Conservation (phyloP, 92 coral and sea anemone genomes). For the Porites evermanni region DNA sequence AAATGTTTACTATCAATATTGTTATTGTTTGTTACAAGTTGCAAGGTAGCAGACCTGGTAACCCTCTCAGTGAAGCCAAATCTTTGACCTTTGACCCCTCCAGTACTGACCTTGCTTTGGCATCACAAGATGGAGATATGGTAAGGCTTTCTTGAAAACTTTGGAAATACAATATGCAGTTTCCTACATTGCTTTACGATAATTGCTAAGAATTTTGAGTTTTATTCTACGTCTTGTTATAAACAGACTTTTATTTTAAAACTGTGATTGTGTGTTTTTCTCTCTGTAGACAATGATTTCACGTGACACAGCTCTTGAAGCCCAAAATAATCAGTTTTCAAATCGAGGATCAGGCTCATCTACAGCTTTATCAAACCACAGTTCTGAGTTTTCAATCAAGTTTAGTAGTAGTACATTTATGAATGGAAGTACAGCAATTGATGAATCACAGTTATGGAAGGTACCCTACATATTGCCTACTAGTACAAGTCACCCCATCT, state of each 20-base stretch:
- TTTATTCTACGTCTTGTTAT: neutral
- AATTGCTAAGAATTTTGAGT: neutral
- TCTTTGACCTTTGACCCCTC: slow-evolving; percentile 62
- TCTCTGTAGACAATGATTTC: slow-evolving; percentile 27
- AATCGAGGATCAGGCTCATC: slow-evolving; percentile 12
- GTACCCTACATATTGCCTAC: slow-evolving; percentile 14
- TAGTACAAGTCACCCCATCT: too few species aligned
- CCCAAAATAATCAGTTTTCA: neutral
- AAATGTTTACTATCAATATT: neutral
- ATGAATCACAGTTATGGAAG: slow-evolving; percentile 87
- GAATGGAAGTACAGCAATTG: slow-evolving; percentile 27
- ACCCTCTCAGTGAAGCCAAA: slow-evolving; percentile 49
- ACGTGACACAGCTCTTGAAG: neutral
- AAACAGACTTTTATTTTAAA: too few species aligned
- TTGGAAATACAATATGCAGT: neutral
- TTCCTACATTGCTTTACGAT: neutral
- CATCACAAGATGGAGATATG: neutral
- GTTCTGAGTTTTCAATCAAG: slow-evolving; percentile 23
- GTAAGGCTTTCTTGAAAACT: neutral
- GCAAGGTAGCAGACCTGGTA: slow-evolving; percentile 26
- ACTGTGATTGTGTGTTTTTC: neutral
- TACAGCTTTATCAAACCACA: slow-evolving; percentile 5
- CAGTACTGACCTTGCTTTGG: slow-evolving; percentile 19
- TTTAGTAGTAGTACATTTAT: slow-evolving; percentile 3
- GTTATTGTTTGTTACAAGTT: neutral